Base-by-base conservation (phyloP, 2,797 vertebrate genomes). In the Danio kyathit region DNA sequence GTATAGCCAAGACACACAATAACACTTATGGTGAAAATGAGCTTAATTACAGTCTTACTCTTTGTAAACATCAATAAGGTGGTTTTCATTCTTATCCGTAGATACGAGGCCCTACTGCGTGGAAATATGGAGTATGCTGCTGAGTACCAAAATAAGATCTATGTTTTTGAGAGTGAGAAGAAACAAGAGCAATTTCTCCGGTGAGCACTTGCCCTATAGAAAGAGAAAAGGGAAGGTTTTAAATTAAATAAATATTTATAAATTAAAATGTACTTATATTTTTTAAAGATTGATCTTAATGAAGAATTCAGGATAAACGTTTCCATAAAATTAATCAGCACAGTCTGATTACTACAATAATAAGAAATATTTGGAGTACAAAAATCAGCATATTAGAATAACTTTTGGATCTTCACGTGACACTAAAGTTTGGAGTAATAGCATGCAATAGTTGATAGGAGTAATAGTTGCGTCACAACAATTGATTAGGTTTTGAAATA, bases 151-250 rank as follows among this genome's bases (percentile, higher is more conserved):
- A 89, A 94, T 60, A 95, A 80, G 49, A 89, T 99, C 88, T 99
- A 95, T 85, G 84, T 96, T 85, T 97, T 95, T 93, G 94, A 97
- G 86, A 95, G 88, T 44, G 91, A 93, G 88, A 91, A 95, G 90
- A 98, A 97, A 75, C 95, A 94, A 84, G 87, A 95, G 74, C 96
- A 87, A 82, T 99, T 99, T 91, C 85, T 98, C 89, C 96, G 95
- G 98, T 98, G 3, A 66, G 86, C 16, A 71, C 1, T 38, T 29
- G n/a, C n/a, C n/a, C n/a, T 5, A n/a, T 11, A 41, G 49, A 5
- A 52, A 52, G 14, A 13, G 4, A 52, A 0, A 52, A 52, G 38
- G 12, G 44, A 5, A 41, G 14, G 9, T 48, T 67, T 63, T n/a
- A 0, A 0, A 57, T n/a, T 19, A 2, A 21, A 57, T 57, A 0